Evolutionary conservation across 2,113 vertebrate genomes (phyloP).

Genomic region (Sitta europaea): DNA sequence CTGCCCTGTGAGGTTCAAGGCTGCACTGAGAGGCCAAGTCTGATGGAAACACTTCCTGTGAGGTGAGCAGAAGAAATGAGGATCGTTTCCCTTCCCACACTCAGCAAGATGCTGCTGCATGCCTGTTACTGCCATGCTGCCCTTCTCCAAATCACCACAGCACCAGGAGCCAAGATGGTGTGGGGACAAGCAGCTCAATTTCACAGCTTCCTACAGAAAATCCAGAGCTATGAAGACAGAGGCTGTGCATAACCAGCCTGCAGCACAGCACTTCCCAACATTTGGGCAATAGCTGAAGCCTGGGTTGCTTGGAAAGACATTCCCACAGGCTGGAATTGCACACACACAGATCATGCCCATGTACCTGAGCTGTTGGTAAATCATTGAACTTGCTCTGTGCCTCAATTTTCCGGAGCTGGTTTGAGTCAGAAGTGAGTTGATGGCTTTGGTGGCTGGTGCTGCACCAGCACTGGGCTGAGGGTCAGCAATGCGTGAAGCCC

Average conservation of each 20-base stretch:
- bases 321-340: background rate
- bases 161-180: accelerated
- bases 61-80: background rate
- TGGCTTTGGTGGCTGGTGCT: background rate
- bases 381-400: background rate
- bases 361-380: background rate
- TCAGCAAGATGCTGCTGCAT: accelerated
- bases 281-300: background rate
- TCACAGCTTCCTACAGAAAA: background rate
- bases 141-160: background rate
- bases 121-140: accelerated
- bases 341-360: background rate
- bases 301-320: background rate
- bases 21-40: background rate
- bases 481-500: background rate
- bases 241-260: accelerated
- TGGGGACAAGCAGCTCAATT: background rate
- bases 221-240: background rate
- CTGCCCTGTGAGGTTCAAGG: background rate
- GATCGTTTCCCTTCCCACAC: background rate
- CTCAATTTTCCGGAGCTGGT: background rate
- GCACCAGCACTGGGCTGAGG: background rate
- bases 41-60: accelerated
- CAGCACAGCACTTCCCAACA: background rate
- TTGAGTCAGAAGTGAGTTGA: background rate